A percentile compares a stretch with the other conserved stretches of the same genome.
Conservation (phyloP, 1,140 invertebrate genomes). For the Daktulosphaira vitifoliae region DNA sequence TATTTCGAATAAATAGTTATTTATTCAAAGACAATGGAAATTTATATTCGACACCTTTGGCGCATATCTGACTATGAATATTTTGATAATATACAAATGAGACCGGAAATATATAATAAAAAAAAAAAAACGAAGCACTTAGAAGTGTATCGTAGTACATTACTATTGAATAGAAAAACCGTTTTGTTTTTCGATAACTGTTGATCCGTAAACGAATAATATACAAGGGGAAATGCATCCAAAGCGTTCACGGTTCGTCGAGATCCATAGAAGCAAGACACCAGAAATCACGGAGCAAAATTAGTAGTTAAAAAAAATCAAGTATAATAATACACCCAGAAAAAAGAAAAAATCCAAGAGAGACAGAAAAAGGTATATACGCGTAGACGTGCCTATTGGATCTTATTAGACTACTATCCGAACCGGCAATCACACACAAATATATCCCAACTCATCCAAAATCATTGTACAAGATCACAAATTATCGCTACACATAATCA, state of each 20-base stretch:
- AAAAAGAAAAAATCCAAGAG: not conserved
- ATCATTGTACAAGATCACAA: conserved; percentile 28
- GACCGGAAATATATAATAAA: conserved; percentile 21
- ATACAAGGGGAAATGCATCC: not conserved
- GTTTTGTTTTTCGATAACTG: conserved; percentile 22
- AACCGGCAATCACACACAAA: conserved; percentile 30
- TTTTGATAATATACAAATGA: not conserved
- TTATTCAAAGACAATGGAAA: no score
- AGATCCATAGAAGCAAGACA: conserved; percentile 31
- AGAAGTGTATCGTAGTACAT: not conserved
- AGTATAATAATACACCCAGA: conserved; percentile 30
- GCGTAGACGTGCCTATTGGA: conserved; percentile 8
- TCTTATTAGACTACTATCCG: conserved; percentile 27
- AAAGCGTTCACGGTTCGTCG: conserved; percentile 29
- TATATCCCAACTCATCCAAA: not conserved
- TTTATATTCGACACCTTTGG: no score
- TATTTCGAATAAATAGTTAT: no score
- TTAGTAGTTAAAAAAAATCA: conserved; percentile 4
- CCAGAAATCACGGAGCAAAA: conserved; percentile 30
- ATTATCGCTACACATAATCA: conserved; percentile 33
- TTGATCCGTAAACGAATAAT: conserved; percentile 27
- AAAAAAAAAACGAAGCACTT: not conserved
- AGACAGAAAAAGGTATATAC: not conserved
- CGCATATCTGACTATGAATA: no score
- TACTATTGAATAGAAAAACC: not conserved